Evolutionary conservation across 1,140 invertebrate genomes (phyloP), one percentile per base, ranked within the genome.

Genomic region (Drosophila hydei): DNA sequence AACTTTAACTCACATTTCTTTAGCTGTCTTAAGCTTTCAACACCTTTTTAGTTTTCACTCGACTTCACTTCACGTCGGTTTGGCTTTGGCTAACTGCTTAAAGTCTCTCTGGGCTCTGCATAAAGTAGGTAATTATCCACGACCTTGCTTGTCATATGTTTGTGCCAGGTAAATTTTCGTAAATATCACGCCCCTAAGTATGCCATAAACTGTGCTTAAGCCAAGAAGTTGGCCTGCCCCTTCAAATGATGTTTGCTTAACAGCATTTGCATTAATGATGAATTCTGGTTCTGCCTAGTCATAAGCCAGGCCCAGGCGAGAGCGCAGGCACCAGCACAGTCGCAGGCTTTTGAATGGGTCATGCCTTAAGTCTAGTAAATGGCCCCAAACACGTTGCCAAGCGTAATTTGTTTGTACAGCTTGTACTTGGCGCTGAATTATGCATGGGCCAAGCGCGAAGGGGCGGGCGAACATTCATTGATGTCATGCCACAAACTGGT

Each of bases 201-300:
- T 65, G 61, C 25, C 45, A 65, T 71, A 71, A 71, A 71, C 68
- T 65, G 36, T 58, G 45, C 45, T 58, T 43, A 65, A 65, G 52
- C 52, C 61, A 51, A 56, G 60, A 71, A 64, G 43, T 65, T 38
- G 23, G 63, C 30, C 54, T 11, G 9, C 5, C 14, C 14, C 45
- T 9, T 18, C 52, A 64, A 75, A 65, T 75, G 55, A 75, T 65
- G 63, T 59, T 56, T 45, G 47, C 58, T 14, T 65, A 77, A 68
- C 68, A 72, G 58, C 61, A 72, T 67, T 73, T 71, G 70, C 62
- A 75, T 79, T 61, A 74, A 71, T 72, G 78, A 70, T 78, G 83
- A 71, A 65, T 71, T 43, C 23, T 36, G 52, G 61, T 51, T 65
- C 43, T 71, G 61, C 68, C 58, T 65, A 65, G 68, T 65, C 51